Conservation (phyloP, 2,888 invertebrate genomes). For the Idaea aversata region DNA sequence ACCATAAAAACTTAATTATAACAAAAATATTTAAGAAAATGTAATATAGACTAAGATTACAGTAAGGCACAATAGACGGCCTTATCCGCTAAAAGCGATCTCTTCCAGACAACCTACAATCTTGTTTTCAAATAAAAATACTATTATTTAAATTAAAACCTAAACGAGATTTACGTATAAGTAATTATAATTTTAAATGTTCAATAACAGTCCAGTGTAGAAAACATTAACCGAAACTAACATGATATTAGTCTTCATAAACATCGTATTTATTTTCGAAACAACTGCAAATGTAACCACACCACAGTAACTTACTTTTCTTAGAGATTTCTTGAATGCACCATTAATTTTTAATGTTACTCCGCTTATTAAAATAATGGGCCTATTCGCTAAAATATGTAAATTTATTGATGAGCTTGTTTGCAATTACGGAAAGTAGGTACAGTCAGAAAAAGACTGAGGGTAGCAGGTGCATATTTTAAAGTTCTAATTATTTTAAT, state of each 20-base stretch:
- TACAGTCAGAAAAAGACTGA: no score
- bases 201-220: slow-evolving; percentile 32
- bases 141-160: slow-evolving; percentile 11
- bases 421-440: background rate
- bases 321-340: slow-evolving; percentile 32
- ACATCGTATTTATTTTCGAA: slow-evolving; percentile 34
- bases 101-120: no score
- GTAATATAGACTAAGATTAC: no score
- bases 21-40: no score
- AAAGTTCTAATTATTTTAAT: no score
- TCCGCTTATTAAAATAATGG: slow-evolving; percentile 11
- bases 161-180: slow-evolving; percentile 20
- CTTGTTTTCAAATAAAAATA: no score
- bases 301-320: slow-evolving; percentile 28
- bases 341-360: slow-evolving; percentile 32
- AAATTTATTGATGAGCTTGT: background rate
- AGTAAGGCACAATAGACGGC: no score
- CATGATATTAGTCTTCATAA: slow-evolving; percentile 36
- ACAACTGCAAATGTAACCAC: slow-evolving; percentile 30
- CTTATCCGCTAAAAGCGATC: no score
- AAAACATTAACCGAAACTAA: slow-evolving; percentile 46
- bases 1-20: no score
- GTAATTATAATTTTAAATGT: slow-evolving; percentile 29
- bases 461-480: no score
- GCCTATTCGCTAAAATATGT: background rate